Conservation (phyloP, 2,797 vertebrate genomes). For the Squalus acanthias region DNA sequence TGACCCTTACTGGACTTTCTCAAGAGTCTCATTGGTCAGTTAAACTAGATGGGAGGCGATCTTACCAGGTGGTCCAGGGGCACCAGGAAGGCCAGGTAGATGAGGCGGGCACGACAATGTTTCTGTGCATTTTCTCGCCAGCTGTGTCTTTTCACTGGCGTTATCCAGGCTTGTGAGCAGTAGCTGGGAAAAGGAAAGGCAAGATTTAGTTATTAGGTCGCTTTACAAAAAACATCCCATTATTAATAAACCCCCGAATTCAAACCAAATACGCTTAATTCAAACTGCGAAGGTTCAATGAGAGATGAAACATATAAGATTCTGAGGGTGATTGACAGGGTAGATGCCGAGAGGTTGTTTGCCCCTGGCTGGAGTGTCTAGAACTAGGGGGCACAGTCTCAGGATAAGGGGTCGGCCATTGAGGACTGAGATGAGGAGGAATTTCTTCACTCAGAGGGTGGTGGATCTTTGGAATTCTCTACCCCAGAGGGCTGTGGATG, state of each 20-base stretch:
- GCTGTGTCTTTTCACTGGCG: conserved; percentile 57
- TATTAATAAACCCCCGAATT: background rate
- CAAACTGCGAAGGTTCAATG: background rate
- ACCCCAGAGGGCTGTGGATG: too few species aligned
- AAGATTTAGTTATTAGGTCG: background rate
- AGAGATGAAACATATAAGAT: too few species aligned
- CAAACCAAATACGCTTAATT: background rate
- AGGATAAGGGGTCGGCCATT: too few species aligned
- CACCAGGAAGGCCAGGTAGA: conserved; percentile 55
- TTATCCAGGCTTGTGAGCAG: conserved; percentile 52
- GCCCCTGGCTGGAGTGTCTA: too few species aligned
- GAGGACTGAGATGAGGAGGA: too few species aligned
- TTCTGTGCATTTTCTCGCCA: conserved; percentile 54
- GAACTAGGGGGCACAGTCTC: too few species aligned
- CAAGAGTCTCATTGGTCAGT: background rate
- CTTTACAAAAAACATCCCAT: background rate
- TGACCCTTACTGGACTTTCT: background rate
- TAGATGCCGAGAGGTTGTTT: too few species aligned
- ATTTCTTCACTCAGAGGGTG: too few species aligned
- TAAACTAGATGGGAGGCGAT: background rate
- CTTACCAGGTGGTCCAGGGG: conserved; percentile 65
- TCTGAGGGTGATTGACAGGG: too few species aligned
- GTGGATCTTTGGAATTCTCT: too few species aligned
- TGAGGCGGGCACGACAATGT: conserved; percentile 43
- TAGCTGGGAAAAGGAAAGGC: conserved; percentile 47